phyloP scores from a whole-genome alignment of 2,113 vertebrate genomes.

The Entomyzon cyanotis region DNA sequence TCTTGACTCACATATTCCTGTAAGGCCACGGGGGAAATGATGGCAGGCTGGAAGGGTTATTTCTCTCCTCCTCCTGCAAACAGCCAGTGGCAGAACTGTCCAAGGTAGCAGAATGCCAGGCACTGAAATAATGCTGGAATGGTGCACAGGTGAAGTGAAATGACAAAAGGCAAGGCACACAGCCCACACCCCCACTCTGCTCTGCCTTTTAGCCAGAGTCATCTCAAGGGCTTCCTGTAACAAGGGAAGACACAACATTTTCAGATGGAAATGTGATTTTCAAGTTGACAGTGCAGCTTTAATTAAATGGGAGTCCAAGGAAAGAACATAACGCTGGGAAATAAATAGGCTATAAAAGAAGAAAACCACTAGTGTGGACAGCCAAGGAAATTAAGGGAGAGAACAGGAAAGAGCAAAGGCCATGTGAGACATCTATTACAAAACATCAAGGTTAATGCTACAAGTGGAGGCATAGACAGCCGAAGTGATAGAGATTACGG shows the following conservation, averaged over 20 bases:
- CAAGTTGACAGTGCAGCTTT: slow-evolving; percentile 25
- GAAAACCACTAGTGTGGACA: slow-evolving; percentile 18
- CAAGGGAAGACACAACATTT: slow-evolving; percentile 35
- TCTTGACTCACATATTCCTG: background rate
- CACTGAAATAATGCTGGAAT: background rate
- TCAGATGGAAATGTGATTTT: slow-evolving; percentile 53
- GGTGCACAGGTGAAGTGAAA: background rate
- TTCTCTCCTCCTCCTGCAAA: background rate
- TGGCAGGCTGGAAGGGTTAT: background rate
- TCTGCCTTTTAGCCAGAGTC: background rate
- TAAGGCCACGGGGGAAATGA: background rate
- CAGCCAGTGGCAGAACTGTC: background rate
- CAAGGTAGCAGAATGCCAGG: background rate
- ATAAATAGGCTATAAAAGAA: slow-evolving; percentile 54
- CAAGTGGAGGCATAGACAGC: background rate
- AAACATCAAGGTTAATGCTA: slow-evolving; percentile 39
- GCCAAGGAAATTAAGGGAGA: slow-evolving; percentile 52
- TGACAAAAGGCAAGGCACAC: background rate
- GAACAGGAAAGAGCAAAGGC: slow-evolving; percentile 48
- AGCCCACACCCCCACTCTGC: background rate
- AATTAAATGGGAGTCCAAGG: slow-evolving; percentile 59
- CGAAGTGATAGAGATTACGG: background rate
- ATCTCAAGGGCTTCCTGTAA: slow-evolving; percentile 8
- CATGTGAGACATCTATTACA: slow-evolving; percentile 27
- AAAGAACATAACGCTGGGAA: slow-evolving; percentile 14